Base-by-base conservation (phyloP, 2,113 vertebrate species). In the Gadus chalcogrammus region DNA sequence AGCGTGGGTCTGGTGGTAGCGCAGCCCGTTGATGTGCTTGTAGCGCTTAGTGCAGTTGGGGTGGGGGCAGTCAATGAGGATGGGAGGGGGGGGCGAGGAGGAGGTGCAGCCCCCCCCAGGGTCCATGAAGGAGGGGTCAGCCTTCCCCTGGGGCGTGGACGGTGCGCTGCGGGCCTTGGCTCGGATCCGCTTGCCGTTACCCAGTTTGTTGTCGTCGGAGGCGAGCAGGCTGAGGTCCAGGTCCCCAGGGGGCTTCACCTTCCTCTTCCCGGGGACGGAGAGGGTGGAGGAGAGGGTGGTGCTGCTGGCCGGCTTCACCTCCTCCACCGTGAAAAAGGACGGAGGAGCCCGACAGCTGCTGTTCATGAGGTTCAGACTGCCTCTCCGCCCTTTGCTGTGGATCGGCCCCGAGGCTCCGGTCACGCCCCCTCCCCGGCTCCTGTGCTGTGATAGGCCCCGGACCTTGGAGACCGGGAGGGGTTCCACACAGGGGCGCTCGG, bases 1-100 rank as follows among this genome's bases (percentile, higher is more conserved):
- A 74, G 97, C 97, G 0, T 99, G 97, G 8, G 95, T 97, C 89
- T 99, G 97, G 86, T 99, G 97, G 88, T 99, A 99, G 60, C 97
- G 90, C 66, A 99, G 90, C 66, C 97, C 97, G 0, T 99, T 99
- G 85, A 99, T 98, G 92, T 99, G 97, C 93, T 99, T 99, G 90
- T 99, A 99, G 79, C 97, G 97, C 87, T 99, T 99, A 93, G 97
- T 99, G 91, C 97, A 99, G 87, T 99, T 98, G 42, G 97, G 97
- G 75, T 99, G 97, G 53, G 97, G 97, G 74, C 97, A 99, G 82
- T 99, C 97, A 24, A 99, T 98, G 68, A 99, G 91, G 64, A 98
- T 95, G 0, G 97, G 96, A 9, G 95, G 96, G 35, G 96, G 93
- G 48, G 96, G 97, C 7, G 97, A 93, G 0, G 88, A 86, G 4